Conservation (phyloP, 2,113 vertebrate genomes). For the Piaya cayana region DNA sequence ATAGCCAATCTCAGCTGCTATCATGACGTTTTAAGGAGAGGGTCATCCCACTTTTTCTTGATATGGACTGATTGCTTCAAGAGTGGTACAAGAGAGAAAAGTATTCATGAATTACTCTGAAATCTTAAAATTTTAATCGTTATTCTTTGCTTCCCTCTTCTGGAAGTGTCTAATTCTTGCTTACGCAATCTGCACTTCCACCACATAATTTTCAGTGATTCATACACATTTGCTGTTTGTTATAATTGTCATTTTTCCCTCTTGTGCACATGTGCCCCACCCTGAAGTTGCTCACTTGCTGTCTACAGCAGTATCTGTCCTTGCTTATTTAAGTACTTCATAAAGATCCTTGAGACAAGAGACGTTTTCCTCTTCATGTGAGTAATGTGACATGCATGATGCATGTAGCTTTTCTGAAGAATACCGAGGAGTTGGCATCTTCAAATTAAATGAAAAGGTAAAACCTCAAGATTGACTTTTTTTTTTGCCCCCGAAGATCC, state of each 20-base stretch:
- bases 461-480: background rate
- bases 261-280: background rate
- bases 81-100: background rate
- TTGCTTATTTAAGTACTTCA: background rate
- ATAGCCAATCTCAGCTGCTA: background rate
- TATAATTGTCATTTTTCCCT: background rate
- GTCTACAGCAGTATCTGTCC: background rate
- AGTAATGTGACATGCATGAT: background rate
- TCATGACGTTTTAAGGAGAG: background rate
- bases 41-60: background rate
- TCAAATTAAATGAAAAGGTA: background rate
- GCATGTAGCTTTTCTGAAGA: background rate
- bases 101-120: background rate
- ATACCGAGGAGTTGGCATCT: background rate
- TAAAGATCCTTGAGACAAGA: background rate
- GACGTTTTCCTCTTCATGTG: background rate
- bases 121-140: background rate
- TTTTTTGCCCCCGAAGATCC: background rate
- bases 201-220: background rate
- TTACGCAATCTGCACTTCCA: background rate
- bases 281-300: background rate
- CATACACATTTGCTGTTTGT: background rate
- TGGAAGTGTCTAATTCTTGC: background rate
- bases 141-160: background rate
- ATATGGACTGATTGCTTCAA: background rate